Conservation (phyloP, 1,140 invertebrate genomes). For the Neodiprion virginianus region DNA sequence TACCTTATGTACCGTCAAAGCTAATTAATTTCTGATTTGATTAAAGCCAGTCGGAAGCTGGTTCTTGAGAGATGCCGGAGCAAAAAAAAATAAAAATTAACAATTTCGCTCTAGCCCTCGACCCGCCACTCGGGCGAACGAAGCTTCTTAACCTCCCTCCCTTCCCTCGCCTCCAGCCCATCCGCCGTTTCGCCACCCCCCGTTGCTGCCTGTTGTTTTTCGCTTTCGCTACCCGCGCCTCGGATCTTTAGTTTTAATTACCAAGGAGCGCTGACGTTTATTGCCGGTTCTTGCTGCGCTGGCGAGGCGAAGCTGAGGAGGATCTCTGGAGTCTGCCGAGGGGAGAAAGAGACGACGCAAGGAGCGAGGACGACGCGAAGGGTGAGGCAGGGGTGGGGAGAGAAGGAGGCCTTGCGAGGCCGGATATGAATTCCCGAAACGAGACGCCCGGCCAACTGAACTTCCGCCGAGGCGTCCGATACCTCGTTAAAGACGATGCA, state of each 20-base stretch:
- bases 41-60: neutral
- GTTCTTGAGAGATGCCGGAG: neutral
- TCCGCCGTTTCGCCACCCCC: constrained; percentile 6
- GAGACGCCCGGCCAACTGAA: constrained; percentile 49
- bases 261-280: constrained; percentile 56
- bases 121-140: constrained; percentile 3
- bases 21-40: constrained; percentile 8
- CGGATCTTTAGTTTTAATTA: constrained; percentile 62
- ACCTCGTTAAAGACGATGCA: constrained; percentile 7
- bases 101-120: constrained; percentile 4
- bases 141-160: neutral
- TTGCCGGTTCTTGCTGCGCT: constrained; percentile 55
- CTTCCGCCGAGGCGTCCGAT: constrained; percentile 24
- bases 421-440: constrained; percentile 49
- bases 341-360: constrained; percentile 19
- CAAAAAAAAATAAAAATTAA: neutral
- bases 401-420: constrained; percentile 24
- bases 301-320: constrained; percentile 9
- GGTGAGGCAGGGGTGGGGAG: constrained; percentile 32
- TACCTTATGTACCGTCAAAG: neutral
- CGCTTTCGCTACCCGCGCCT: constrained; percentile 35
- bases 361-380: constrained; percentile 34
- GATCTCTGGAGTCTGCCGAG: constrained; percentile 27
- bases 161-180: constrained; percentile 29
- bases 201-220: constrained; percentile 51